These are phyloP conservation scores for Paedocypris micromegethes DNA, from an alignment of 2,797 vertebrate genomes.

Conservation along the genomic window DNA sequence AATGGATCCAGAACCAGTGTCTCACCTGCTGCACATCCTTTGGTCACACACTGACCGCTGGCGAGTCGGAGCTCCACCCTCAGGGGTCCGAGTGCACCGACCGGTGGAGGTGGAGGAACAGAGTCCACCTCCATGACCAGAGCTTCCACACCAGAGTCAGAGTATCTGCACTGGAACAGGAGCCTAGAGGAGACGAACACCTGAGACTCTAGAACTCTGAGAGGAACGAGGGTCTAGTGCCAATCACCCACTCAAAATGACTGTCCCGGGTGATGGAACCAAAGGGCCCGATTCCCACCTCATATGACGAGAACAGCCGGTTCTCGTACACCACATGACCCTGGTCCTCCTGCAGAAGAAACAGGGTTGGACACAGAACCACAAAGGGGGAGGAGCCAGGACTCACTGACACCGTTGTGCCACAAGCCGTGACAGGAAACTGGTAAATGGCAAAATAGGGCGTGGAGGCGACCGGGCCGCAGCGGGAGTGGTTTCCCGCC, in stretches of 20 bases:
- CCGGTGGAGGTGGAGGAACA: conserved; percentile 43
- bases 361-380: not conserved
- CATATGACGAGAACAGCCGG: conserved; percentile 52
- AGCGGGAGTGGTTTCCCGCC: conserved; percentile 30
- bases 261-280: conserved; percentile 65
- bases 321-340: conserved; percentile 61
- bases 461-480: conserved; percentile 45
- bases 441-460: conserved; percentile 61
- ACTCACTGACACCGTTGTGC: conserved; percentile 53
- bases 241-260: conserved; percentile 53
- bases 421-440: conserved; percentile 59
- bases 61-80: conserved; percentile 57
- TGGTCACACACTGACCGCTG: conserved; percentile 51
- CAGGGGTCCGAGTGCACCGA: conserved; percentile 55
- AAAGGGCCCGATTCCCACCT: conserved; percentile 46
- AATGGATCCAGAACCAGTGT: conserved; percentile 43
- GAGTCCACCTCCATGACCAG: conserved; percentile 50
- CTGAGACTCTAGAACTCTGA: too few relatives aligned
- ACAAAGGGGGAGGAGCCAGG: not conserved
- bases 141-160: conserved; percentile 41
- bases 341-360: conserved; percentile 48
- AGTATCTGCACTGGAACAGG: conserved; percentile 59
- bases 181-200: not conserved
- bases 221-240: not conserved
- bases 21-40: conserved; percentile 59